Base-by-base conservation (phyloP, 2,797 vertebrate species). In the Chloroceryle amazona region DNA sequence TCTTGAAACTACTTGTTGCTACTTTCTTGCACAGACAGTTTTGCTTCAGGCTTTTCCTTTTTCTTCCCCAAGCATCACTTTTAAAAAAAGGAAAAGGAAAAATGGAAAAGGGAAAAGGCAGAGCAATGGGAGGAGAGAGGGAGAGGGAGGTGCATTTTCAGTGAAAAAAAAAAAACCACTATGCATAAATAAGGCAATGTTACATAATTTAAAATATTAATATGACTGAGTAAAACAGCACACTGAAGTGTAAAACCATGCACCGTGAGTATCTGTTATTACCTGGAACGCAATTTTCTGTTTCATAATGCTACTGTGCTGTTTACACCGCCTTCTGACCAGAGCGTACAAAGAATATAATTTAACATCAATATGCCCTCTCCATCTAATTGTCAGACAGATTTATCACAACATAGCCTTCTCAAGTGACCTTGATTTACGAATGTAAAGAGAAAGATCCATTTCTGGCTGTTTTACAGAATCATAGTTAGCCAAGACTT, bases 191-290 rank as follows among this genome's bases (percentile, higher is more conserved):
- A 89, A 95, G 35, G 25, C 92, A 94, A 96, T 52, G 37, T 86
- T 86, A 90, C 70, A 52, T 96, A 93, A 97, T 81, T 97, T 91
- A 92, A 97, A 95, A 95, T 95, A 97, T 89, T 94, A 97, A 94
- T 42, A 80, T 6, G 37, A 61, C 46, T 90, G 83, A 93, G 78
- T 31, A 81, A 95, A 96, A 79, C 18, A 74, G 71, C 25, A 63
- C 49, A 92, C 81, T 91, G 41, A 96, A 31, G 55, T 72, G 19
- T 65, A 94, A 96, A 98, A 70, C 25, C 47, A 87, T 60, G 66
- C 37, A 72, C 41, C n/a, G 52, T 39, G 54, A 97, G 84, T 94
- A 76, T 90, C 44, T 46, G 54, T 79, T 92, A 75, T 91, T 90
- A 93, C 67, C 41, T 51, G n/a, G 54, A 95, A 95, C 70, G 51